Evolutionary conservation across 1,140 invertebrate genomes (phyloP), one percentile per base, ranked within the genome.

Genomic region (Papilio helenus): DNA sequence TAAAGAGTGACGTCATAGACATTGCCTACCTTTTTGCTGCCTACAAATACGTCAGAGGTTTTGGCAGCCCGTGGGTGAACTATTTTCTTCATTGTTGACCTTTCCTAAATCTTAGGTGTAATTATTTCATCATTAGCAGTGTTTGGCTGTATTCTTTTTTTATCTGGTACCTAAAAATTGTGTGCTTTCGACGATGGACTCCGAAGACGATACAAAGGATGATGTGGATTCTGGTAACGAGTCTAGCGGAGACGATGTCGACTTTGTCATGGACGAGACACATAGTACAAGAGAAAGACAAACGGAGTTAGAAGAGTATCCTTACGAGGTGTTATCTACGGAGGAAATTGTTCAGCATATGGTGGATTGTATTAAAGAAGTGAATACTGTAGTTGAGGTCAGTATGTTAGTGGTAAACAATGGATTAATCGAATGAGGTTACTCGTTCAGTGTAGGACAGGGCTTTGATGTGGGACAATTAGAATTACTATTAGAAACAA

Each of bases 341-440:
- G 98, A 99, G 91, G 97, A 99, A 96, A 99, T 99, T 92, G 98
- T 99, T 77, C 97, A 99, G 92, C 98, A 99, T 95, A 99, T 99
- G 98, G 97, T 98, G 68, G 98, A 99, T 94, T 98, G 97, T 88
- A 99, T 99, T 86, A 98, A 98, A 95, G 99, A 99, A 95, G 98
- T 99, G 79, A 98, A 98, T 93, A 97, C 96, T 77, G 97, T 98
- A 86, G 96, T 98, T 84, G 97, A 98, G 96, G 97, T 98, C 95
- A 95, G 94, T 92, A 91, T 92, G 89, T 91, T 93, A 90, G 87
- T 94, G 85, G 90, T 94, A 94, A 94, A 93, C 92, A 94, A 92
- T 92, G 87, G 87, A 85, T 84, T 84, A 79, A 80, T 87, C 83
- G 86, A 92, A 92, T 92, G 89, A 90, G 91, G 92, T 93, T 93